Evolutionary conservation across 1,140 invertebrate genomes (phyloP).

Genomic region (Rhysida immarginata): DNA sequence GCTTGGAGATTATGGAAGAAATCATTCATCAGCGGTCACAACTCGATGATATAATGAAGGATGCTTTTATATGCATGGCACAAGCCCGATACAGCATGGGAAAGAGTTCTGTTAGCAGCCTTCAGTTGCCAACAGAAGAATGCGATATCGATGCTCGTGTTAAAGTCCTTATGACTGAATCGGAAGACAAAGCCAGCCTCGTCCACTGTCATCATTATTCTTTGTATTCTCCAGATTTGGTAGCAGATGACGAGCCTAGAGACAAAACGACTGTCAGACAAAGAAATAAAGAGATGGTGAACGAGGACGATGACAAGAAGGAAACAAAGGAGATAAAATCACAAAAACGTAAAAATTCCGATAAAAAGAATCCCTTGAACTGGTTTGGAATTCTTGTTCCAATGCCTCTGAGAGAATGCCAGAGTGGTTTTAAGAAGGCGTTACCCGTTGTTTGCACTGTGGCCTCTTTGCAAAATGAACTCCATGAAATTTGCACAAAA

Average conservation of each 20-base stretch:
- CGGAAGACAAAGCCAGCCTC: too few species aligned
- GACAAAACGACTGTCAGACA: neutral
- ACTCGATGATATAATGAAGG: conserved; percentile 12
- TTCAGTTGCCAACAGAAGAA: conserved; percentile 11
- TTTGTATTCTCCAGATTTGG: neutral
- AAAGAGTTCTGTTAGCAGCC: conserved; percentile 6
- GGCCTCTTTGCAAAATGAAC: conserved; percentile 13
- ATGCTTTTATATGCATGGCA: conserved; percentile 14
- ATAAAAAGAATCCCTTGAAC: conserved; percentile 11
- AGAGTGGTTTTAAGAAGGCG: conserved; percentile 11
- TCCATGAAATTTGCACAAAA: neutral
- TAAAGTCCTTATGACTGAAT: neutral
- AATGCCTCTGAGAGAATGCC: conserved; percentile 9
- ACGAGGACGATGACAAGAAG: neutral
- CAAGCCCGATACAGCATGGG: conserved; percentile 15
- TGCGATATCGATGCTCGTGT: neutral
- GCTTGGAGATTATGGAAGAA: conserved; percentile 8
- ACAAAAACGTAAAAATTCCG: neutral
- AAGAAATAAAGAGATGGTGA: neutral
- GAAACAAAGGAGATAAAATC: neutral
- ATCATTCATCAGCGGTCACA: conserved; percentile 9
- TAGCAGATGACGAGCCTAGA: neutral
- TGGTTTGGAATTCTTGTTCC: conserved; percentile 19
- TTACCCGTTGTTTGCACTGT: conserved; percentile 3
- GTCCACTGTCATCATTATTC: neutral